Conservation (phyloP, 64 coral and sea anemone genomes). For the Exaiptasia diaphana region DNA sequence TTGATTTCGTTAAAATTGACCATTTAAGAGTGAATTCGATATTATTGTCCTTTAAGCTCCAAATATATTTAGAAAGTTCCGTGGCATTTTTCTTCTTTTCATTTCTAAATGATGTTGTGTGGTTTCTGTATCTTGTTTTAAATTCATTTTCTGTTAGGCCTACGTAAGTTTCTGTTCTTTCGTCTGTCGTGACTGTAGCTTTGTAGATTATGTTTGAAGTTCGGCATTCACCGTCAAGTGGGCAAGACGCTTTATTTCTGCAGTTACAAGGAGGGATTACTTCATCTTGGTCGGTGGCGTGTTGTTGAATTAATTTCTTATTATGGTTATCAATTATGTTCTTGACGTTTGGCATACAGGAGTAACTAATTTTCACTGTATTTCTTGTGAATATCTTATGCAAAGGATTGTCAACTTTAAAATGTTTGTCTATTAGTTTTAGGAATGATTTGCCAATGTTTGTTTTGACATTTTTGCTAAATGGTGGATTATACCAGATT, state of each 20-base stretch:
- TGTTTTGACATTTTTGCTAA: slow-evolving; percentile 13
- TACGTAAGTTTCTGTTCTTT: slow-evolving; percentile 23
- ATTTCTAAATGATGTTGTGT: slow-evolving; percentile 2
- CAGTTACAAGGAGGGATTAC: slow-evolving; percentile 18
- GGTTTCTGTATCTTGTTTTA: slow-evolving; percentile 5
- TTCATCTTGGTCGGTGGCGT: background rate
- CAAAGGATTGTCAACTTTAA: background rate
- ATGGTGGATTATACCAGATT: slow-evolving; percentile 29
- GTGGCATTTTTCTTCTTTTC: background rate
- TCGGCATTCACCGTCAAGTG: slow-evolving; percentile 39
- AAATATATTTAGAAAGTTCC: slow-evolving; percentile 13
- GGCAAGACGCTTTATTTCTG: background rate
- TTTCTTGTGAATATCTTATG: slow-evolving; percentile 33
- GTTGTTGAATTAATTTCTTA: slow-evolving; percentile 22
- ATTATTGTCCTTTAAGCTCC: background rate
- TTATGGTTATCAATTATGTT: slow-evolving; percentile 32
- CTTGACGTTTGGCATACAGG: slow-evolving; percentile 54
- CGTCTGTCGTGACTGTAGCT: slow-evolving; percentile 16
- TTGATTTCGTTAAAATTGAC: background rate
- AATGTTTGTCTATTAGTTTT: background rate
- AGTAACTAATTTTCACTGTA: slow-evolving; percentile 18
- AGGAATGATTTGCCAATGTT: slow-evolving; percentile 10
- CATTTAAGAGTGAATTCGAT: background rate
- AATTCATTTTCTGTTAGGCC: slow-evolving; percentile 27
- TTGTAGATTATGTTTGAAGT: slow-evolving; percentile 25